Percentiles rank a stretch among this genome's conserved stretches.
Evolutionary conservation across 2,113 vertebrate genomes (phyloP).

Genomic region (Eulemur macaco): DNA sequence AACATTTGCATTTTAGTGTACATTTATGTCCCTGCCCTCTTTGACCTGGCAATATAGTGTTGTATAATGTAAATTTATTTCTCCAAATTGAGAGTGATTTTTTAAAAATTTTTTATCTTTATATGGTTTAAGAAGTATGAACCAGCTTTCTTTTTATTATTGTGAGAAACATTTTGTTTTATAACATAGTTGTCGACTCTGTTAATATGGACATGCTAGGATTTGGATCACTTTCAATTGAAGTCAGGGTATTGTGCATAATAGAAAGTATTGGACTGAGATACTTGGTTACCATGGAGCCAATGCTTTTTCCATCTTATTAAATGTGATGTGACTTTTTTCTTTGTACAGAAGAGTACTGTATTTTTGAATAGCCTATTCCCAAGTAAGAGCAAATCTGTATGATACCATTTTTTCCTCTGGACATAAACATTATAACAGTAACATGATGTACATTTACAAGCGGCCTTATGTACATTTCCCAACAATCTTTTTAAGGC

Average conservation of each 20-base stretch:
- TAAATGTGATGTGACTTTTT: conserved; percentile 92
- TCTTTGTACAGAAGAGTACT: conserved; percentile 99
- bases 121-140: conserved; percentile 94
- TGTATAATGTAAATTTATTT: conserved; percentile 99
- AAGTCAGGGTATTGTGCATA: conserved; percentile 88
- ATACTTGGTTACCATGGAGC: conserved; percentile 89
- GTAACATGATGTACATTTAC: conserved; percentile 99
- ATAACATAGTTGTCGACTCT: conserved; percentile 93
- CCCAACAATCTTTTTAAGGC: conserved; percentile 97
- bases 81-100: conserved; percentile 96
- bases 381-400: conserved; percentile 96
- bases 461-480: conserved; percentile 99
- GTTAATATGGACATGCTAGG: conserved; percentile 89
- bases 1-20: conserved; percentile 98
- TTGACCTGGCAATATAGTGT: conserved; percentile 95
- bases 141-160: conserved; percentile 94
- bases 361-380: conserved; percentile 97
- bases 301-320: conserved; percentile 92
- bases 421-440: conserved; percentile 97
- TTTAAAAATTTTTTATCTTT: conserved; percentile 92
- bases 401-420: conserved; percentile 99
- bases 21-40: conserved; percentile 92
- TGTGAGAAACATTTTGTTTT: conserved; percentile 93
- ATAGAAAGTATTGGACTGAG: conserved; percentile 88
- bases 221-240: conserved; percentile 89